phyloP scores from a whole-genome alignment of 2,888 invertebrate genomes.

The Hedychridium roseum region DNA sequence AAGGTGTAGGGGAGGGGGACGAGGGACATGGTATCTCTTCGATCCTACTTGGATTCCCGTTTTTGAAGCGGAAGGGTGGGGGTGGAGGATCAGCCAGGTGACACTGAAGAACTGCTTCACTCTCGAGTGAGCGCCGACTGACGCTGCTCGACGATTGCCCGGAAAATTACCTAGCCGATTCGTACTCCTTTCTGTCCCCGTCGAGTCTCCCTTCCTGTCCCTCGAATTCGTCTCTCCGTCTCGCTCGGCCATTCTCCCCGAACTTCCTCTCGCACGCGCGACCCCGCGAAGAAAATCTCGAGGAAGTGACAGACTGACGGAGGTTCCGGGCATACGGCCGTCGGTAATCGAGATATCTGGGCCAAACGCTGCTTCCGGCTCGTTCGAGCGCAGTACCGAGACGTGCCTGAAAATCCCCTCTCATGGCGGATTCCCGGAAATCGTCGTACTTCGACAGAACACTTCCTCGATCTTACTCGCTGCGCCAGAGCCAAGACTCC shows the following conservation, averaged over 20 bases:
- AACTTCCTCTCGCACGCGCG: constrained; percentile 1
- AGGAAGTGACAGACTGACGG: constrained; percentile 8
- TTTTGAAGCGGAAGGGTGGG: constrained; percentile 29
- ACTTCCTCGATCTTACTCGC: no score
- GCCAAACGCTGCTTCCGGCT: no score
- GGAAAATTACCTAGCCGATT: constrained; percentile 31
- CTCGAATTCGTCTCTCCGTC: background rate
- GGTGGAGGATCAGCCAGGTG: constrained; percentile 34
- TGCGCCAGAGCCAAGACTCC: no score
- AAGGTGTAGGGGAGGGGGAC: background rate
- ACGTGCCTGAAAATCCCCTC: no score
- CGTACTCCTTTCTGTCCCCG: background rate
- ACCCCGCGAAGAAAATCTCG: constrained; percentile 3
- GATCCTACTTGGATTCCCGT: constrained; percentile 31
- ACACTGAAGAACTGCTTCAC: constrained; percentile 43
- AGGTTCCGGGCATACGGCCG: no score
- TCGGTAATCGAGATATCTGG: no score
- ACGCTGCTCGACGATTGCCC: constrained; percentile 28
- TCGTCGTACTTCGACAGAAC: no score
- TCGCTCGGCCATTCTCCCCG: background rate
- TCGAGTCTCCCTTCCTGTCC: background rate
- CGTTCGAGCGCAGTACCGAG: no score
- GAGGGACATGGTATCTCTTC: constrained; percentile 28
- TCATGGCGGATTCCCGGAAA: no score
- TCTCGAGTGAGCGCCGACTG: constrained; percentile 28